Conservation (phyloP, 2,113 vertebrate genomes). For the Ranitomeya variabilis region DNA sequence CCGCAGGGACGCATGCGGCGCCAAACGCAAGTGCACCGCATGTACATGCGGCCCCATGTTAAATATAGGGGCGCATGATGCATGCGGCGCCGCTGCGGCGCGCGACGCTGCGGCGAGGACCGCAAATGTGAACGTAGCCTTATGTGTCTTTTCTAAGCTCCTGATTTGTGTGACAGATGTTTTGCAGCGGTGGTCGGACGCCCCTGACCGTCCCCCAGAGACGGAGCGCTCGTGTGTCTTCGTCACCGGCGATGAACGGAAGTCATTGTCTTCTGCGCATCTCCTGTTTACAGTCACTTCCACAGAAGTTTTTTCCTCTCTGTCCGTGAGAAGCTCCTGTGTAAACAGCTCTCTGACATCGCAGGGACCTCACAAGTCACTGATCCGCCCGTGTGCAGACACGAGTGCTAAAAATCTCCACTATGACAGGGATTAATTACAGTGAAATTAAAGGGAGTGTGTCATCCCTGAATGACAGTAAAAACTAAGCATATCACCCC, state of each 20-base stretch:
- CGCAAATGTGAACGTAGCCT: too few relatives aligned
- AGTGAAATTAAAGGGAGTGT: too few relatives aligned
- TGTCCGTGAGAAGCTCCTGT: not conserved
- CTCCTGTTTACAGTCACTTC: slow-evolving; percentile 36
- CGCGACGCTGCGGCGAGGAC: too few relatives aligned
- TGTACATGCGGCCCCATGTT: too few relatives aligned
- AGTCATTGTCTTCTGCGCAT: not conserved
- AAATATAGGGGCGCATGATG: too few relatives aligned
- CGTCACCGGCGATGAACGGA: not conserved
- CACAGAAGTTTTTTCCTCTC: slow-evolving; percentile 18
- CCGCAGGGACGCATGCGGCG: too few relatives aligned
- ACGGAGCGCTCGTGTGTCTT: not conserved
- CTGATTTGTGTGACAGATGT: not conserved
- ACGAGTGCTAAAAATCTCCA: not conserved
- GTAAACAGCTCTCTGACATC: slow-evolving; percentile 1
- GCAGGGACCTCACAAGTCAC: not conserved
- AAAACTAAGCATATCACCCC: too few relatives aligned
- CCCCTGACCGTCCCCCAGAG: not conserved
- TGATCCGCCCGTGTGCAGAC: not conserved
- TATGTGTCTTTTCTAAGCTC: too few relatives aligned
- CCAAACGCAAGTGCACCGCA: too few relatives aligned
- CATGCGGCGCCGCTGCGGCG: too few relatives aligned
- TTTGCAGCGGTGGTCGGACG: not conserved
- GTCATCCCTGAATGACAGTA: too few relatives aligned
- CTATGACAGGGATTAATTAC: too few relatives aligned